Conservation (phyloP, 1,140 invertebrate species). For the Papilio polytes region DNA sequence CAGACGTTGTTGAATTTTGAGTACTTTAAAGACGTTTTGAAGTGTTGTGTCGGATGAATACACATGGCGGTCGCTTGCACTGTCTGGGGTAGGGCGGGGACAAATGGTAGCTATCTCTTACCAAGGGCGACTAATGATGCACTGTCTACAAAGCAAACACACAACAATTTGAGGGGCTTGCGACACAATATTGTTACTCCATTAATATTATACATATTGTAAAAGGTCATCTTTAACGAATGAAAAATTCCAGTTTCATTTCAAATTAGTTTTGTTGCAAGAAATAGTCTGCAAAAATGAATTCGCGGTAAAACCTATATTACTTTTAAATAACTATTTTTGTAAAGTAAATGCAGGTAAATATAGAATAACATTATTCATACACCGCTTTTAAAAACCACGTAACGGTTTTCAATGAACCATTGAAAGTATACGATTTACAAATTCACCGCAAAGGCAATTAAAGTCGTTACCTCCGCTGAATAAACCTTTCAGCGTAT, state of each 20-base stretch:
- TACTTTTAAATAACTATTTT: too few species aligned
- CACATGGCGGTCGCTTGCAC: background rate
- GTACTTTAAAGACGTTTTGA: conserved; percentile 38
- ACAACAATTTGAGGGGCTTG: background rate
- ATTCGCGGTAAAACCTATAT: too few species aligned
- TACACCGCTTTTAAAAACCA: background rate
- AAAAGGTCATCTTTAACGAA: background rate
- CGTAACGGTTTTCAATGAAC: background rate
- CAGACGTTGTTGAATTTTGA: conserved; percentile 38
- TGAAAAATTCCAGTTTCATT: background rate
- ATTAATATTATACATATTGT: background rate
- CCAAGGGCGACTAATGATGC: conserved; percentile 32
- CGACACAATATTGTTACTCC: background rate
- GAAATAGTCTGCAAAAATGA: too few species aligned
- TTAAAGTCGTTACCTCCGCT: background rate
- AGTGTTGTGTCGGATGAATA: conserved; percentile 33
- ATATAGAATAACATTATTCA: background rate
- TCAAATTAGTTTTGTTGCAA: background rate
- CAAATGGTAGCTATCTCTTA: conserved; percentile 28
- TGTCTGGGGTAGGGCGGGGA: conserved; percentile 1
- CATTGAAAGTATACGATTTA: conserved; percentile 13
- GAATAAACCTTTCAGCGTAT: conserved; percentile 16
- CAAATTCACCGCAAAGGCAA: conserved; percentile 13
- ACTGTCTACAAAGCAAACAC: conserved; percentile 30
- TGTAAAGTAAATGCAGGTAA: too few species aligned